phyloP scores from a whole-genome alignment of 1,140 invertebrate species.

The Mizuhopecten yessoensis region DNA sequence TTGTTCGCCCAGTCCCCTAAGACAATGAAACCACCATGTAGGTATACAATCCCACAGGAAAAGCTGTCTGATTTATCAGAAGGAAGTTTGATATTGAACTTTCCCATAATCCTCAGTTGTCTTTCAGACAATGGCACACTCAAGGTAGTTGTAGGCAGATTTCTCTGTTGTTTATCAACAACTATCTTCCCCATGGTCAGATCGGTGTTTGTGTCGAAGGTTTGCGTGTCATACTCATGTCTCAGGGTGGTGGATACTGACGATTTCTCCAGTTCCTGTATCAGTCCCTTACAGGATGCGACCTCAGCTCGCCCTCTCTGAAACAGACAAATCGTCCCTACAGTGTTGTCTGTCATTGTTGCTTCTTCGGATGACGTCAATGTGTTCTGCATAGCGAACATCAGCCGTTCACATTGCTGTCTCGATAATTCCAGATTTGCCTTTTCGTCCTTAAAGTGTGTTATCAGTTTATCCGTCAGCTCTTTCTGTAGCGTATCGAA shows the following conservation, averaged over 20 bases:
- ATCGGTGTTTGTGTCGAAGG: background rate
- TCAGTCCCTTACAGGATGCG: background rate
- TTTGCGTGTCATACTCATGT: background rate
- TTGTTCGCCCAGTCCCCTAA: background rate
- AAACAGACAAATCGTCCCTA: background rate
- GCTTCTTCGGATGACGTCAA: background rate
- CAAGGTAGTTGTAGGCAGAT: background rate
- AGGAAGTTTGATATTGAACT: background rate
- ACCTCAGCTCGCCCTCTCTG: background rate
- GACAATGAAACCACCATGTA: background rate
- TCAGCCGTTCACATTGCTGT: background rate
- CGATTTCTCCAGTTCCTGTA: background rate
- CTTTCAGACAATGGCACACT: background rate
- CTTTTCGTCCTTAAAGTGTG: background rate
- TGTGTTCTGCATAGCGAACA: background rate
- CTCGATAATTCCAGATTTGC: background rate
- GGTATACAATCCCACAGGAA: background rate
- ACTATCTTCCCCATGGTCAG: background rate
- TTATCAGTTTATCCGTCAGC: background rate
- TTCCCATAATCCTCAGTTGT: background rate
- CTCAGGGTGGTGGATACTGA: background rate
- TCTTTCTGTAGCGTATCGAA: background rate
- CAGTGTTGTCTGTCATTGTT: background rate
- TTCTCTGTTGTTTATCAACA: background rate
- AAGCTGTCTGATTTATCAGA: background rate